These are phyloP conservation scores for Bettongia penicillata DNA, from an alignment of 2,113 vertebrate genomes.

Conservation along the genomic window DNA sequence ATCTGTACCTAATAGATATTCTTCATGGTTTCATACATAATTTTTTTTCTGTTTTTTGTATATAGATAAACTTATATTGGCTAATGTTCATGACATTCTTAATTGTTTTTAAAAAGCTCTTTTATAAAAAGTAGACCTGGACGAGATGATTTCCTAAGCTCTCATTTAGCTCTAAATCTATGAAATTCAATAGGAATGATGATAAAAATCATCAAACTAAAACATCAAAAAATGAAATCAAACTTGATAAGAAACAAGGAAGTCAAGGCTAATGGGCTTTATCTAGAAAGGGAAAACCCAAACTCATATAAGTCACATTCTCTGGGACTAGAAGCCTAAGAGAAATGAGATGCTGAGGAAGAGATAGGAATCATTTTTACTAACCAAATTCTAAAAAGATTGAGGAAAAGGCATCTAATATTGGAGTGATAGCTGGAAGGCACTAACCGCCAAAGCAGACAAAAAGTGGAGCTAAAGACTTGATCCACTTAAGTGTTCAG, in stretches of 20 bases:
- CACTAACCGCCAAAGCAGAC: conserved; percentile 46
- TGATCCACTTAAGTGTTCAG: not conserved
- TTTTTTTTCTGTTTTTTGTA: not conserved
- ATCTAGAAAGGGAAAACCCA: not conserved
- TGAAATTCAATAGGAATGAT: not conserved
- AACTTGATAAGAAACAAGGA: not conserved
- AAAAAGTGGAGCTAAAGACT: not conserved
- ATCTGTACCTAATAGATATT: not conserved
- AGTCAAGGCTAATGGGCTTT: not conserved
- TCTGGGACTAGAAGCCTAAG: conserved; percentile 18
- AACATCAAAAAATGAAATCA: not conserved
- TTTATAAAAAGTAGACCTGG: not conserved
- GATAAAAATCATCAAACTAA: not conserved
- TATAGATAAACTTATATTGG: not conserved
- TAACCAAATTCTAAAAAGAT: conserved; percentile 47
- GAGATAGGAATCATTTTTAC: conserved; percentile 57
- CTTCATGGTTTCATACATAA: not conserved
- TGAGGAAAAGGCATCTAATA: not conserved
- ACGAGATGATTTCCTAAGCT: not conserved
- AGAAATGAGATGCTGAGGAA: not conserved
- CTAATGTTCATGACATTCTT: not conserved
- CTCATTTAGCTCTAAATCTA: not conserved
- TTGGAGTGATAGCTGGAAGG: not conserved
- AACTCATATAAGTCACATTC: not conserved
- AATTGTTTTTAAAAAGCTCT: not conserved